Base-by-base conservation (phyloP, 2,888 invertebrate species). In the Noctua comes region DNA sequence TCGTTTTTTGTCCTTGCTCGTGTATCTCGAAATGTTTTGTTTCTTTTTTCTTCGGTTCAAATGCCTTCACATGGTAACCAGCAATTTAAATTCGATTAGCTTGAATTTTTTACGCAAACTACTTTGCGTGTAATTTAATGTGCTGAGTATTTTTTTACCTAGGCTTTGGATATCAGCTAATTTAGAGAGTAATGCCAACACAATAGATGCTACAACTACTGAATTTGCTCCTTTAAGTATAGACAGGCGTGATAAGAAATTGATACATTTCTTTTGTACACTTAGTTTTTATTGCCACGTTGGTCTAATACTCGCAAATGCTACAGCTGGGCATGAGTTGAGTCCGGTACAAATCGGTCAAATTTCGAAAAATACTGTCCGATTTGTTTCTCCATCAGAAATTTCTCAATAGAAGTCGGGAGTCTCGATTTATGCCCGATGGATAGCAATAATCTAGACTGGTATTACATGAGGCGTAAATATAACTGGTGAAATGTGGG, bases 41-140 rank as follows among this genome's bases (percentile, higher is more conserved):
- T 40, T 74, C 66, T 71, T 83, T 21, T 48, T 51, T 75, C 18
- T 46, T 82, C 27, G 18, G 21, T 43, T 24, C 27, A 76, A 73
- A 36, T 68, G 62, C 54, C 68, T 69, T 40, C 75, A 73, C 72
- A 69, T 54, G 51, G 48, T n/a, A 57, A 80, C 31, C 36, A 59
- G 62, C 36, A 66, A 76, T 71, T 77, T 66, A 59, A 80, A 81
- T 73, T 73, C 43, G 62, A 73, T 68, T 77, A 73, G 68, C 18
- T 62, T 46, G 27, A 51, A 57, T 84, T 83, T 40, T 68, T 76
- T 21, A 31, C n/a, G 10, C 16, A 64, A 73, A 72, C 66, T 76
- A 73, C 59, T 66, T 77, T 3, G 27, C 3, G 40, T 48, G 73
- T 51, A 68, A 68, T 79, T 57, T 71, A 48, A n/a, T 76, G 21